phyloP scores from a whole-genome alignment of 2,113 vertebrate genomes.

The Austrofundulus limnaeus region DNA sequence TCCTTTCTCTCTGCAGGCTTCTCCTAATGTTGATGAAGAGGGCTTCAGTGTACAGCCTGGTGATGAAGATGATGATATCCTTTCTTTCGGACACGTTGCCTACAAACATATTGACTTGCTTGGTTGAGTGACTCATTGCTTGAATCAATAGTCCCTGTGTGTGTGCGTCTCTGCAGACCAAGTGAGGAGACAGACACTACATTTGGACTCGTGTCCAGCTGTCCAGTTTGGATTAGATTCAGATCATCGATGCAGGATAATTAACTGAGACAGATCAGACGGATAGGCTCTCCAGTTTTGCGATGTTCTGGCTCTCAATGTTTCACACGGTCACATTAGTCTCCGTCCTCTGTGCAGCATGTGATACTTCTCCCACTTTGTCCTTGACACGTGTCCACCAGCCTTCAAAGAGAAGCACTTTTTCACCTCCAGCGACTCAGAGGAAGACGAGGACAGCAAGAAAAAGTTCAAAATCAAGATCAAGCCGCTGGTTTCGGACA shows the following conservation, averaged over 20 bases:
- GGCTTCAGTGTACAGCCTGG: constrained; percentile 94
- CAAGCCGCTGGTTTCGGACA: constrained; percentile 89
- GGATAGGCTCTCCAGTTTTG: constrained; percentile 11
- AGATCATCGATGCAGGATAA: constrained; percentile 13
- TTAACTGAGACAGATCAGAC: constrained; percentile 1
- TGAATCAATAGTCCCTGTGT: constrained; percentile 36
- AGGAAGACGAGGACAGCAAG: constrained; percentile 93
- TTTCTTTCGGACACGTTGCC: constrained; percentile 65
- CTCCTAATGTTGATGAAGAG: constrained; percentile 95
- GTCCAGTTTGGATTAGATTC: neutral
- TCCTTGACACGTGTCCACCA: constrained; percentile 87
- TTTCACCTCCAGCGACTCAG: constrained; percentile 96
- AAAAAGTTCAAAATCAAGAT: constrained; percentile 98
- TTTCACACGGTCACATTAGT: neutral
- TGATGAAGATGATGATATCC: constrained; percentile 93
- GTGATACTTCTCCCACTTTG: constrained; percentile 14
- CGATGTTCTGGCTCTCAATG: neutral
- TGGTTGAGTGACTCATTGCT: constrained; percentile 46
- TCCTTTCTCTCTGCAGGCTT: constrained; percentile 80
- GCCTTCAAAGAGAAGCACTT: constrained; percentile 90
- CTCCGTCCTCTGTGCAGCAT: neutral
- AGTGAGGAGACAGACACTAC: constrained; percentile 3
- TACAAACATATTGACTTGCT: constrained; percentile 48
- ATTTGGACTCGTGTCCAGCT: neutral
- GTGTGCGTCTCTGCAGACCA: constrained; percentile 8